Evolutionary conservation across 2,888 invertebrate species (phyloP).

Genomic region (Acronicta leporina): DNA sequence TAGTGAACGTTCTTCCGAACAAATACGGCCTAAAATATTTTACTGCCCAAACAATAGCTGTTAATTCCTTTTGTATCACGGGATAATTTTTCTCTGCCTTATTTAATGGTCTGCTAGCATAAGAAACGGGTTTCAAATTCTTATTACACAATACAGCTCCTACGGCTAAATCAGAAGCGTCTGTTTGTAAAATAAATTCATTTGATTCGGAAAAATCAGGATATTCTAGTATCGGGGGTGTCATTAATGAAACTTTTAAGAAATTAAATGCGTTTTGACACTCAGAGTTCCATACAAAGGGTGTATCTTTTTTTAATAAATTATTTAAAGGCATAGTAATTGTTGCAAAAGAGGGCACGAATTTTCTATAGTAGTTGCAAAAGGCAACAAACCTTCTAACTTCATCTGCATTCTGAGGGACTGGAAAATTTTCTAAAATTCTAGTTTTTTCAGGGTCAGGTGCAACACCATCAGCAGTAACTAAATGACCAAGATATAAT

Average conservation of each 20-base stretch:
- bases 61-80: background rate
- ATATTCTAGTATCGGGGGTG: background rate
- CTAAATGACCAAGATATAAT: background rate
- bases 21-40: background rate
- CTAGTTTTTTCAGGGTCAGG: background rate
- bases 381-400: background rate
- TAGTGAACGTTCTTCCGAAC: too few species aligned
- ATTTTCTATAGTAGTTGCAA: background rate
- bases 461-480: background rate
- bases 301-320: background rate
- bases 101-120: conserved; percentile 1
- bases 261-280: background rate
- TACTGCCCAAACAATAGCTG: background rate
- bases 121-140: background rate
- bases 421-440: background rate
- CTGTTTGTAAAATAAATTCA: conserved; percentile 19
- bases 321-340: background rate
- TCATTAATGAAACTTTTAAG: background rate
- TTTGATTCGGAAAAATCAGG: background rate
- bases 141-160: background rate
- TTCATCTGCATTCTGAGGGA: background rate
- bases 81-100: background rate
- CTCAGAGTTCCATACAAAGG: background rate
- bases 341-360: background rate
- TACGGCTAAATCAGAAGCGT: conserved; percentile 13